Evolutionary conservation across 2,888 invertebrate genomes (phyloP).

Genomic region (Amphipoea oculea): DNA sequence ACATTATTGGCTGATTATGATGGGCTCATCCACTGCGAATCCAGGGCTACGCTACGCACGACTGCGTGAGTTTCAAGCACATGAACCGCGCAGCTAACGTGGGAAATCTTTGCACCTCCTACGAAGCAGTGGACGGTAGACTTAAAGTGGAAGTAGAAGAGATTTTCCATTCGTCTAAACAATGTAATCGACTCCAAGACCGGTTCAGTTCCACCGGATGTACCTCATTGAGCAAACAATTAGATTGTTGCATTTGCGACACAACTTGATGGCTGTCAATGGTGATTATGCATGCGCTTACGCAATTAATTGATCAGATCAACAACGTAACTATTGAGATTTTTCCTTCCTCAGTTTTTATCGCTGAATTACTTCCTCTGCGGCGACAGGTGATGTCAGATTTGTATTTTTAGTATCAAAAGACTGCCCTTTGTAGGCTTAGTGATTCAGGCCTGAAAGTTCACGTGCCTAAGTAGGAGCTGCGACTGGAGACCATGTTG

Average conservation of each 20-base stretch:
- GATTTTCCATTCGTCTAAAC: not conserved
- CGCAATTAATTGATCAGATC: slow-evolving; percentile 52
- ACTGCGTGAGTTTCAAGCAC: not conserved
- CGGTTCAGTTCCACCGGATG: slow-evolving; percentile 71
- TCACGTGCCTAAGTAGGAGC: not conserved
- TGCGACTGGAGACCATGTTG: not conserved
- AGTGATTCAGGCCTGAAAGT: not conserved
- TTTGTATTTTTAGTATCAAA: slow-evolving; percentile 1
- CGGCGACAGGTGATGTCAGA: slow-evolving; percentile 15
- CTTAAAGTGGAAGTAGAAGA: not conserved
- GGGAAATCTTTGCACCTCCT: not conserved
- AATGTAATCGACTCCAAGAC: slow-evolving; percentile 49
- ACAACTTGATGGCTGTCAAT: slow-evolving; percentile 46
- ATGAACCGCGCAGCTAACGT: not conserved
- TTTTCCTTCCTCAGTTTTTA: slow-evolving; percentile 63
- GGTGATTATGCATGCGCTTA: slow-evolving; percentile 50
- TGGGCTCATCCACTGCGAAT: not conserved
- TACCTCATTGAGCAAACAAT: slow-evolving; percentile 68
- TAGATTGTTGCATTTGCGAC: slow-evolving; percentile 54
- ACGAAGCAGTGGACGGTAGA: not conserved
- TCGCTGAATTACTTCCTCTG: slow-evolving; percentile 32
- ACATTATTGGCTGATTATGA: too few relatives aligned
- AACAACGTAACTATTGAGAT: slow-evolving; percentile 49
- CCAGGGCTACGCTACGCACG: not conserved
- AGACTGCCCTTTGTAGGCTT: not conserved